Conservation (phyloP, 2,888 invertebrate genomes). For the Prenolepis imparis region DNA sequence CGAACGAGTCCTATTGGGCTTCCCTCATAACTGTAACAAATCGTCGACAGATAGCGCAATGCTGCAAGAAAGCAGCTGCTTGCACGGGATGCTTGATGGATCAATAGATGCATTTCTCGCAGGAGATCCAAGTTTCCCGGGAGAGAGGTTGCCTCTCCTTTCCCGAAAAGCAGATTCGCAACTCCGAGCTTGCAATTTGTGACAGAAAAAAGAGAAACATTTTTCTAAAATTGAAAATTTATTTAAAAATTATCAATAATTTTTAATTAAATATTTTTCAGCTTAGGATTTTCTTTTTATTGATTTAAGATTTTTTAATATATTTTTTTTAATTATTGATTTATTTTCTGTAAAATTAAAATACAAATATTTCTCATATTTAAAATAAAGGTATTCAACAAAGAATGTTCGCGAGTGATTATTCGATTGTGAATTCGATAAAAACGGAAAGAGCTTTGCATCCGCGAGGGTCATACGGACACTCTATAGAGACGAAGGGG, state of each 20-base stretch:
- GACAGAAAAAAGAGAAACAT: not conserved
- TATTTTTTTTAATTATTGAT: not conserved
- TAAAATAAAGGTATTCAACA: not conserved
- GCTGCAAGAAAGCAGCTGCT: slow-evolving; percentile 1
- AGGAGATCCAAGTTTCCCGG: slow-evolving; percentile 38
- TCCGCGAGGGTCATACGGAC: not conserved
- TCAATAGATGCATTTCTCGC: slow-evolving; percentile 49
- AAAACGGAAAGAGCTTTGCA: not conserved
- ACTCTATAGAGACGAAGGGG: not conserved
- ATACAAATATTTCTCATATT: not conserved
- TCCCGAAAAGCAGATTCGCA: not conserved
- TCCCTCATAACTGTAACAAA: not conserved
- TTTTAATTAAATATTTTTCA: not conserved
- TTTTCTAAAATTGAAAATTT: not conserved
- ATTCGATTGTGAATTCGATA: not conserved
- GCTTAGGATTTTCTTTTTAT: not conserved
- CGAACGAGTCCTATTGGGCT: slow-evolving; percentile 7
- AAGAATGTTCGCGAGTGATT: not conserved
- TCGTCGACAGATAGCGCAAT: slow-evolving; percentile 48
- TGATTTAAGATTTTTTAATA: not conserved
- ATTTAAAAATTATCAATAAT: not conserved
- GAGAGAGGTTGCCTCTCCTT: slow-evolving; percentile 4
- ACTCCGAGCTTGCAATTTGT: not conserved
- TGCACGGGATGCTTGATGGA: slow-evolving; percentile 34
- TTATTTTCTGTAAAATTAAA: not conserved